A percentile compares a stretch with the other conserved stretches of the same genome.
phyloP scores from a whole-genome alignment of 2,113 vertebrate species.

The Lampris megalopsis region DNA sequence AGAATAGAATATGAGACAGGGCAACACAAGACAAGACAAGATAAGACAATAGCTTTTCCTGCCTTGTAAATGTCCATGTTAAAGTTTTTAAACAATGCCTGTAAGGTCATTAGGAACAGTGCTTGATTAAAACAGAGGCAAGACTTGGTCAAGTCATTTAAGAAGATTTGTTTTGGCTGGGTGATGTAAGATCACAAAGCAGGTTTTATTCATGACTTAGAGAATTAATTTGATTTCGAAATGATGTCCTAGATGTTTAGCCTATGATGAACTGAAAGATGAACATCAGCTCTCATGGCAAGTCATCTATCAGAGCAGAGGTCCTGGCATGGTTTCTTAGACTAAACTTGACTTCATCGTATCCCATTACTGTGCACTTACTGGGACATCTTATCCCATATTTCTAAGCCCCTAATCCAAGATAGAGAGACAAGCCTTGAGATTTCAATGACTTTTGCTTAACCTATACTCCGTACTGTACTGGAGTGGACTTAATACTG shows the following conservation, averaged over 20 bases:
- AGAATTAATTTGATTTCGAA: too few relatives aligned
- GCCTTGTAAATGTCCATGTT: not conserved
- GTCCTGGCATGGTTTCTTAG: not conserved
- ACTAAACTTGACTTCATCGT: not conserved
- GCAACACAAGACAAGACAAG: not conserved
- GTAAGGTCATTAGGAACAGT: not conserved
- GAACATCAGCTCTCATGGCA: not conserved
- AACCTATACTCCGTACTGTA: constrained; percentile 8
- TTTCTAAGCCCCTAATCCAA: not conserved
- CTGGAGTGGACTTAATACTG: constrained; percentile 1
- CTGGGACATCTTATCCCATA: not conserved
- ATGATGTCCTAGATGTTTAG: not conserved
- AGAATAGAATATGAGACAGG: not conserved
- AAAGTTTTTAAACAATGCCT: not conserved
- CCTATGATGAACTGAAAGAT: not conserved
- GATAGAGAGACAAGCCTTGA: not conserved
- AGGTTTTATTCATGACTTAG: too few relatives aligned
- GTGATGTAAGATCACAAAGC: not conserved
- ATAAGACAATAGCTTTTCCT: not conserved
- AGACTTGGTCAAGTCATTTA: not conserved
- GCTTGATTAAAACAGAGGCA: not conserved
- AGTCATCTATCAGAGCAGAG: not conserved
- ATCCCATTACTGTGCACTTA: not conserved
- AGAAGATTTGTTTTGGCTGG: not conserved
- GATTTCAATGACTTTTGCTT: constrained; percentile 6